These are phyloP conservation scores for Oscheius onirici DNA, from an alignment of 2,888 invertebrate species.

Conservation along the genomic window DNA sequence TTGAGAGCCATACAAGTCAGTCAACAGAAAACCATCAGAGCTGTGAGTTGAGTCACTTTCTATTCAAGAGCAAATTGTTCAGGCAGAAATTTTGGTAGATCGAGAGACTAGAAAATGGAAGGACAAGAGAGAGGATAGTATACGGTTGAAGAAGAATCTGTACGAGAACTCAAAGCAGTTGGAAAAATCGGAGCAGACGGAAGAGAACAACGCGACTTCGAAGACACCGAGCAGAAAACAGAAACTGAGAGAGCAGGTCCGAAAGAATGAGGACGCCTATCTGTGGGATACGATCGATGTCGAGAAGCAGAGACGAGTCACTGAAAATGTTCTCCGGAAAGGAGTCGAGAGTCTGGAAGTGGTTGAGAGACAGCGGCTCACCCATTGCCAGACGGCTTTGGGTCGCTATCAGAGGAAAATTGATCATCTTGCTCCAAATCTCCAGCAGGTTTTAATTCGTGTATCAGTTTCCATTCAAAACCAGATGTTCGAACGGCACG, in stretches of 20 bases:
- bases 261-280: slow-evolving; percentile 52
- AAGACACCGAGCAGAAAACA: slow-evolving; percentile 44
- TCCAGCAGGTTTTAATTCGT: slow-evolving; percentile 55
- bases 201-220: slow-evolving; percentile 29
- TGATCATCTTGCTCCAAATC: slow-evolving; percentile 56
- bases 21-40: slow-evolving; percentile 54
- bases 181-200: slow-evolving; percentile 52
- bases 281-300: slow-evolving; percentile 56
- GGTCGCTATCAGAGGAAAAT: slow-evolving; percentile 61
- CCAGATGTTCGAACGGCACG: slow-evolving; percentile 59
- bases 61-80: not conserved
- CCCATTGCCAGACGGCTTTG: slow-evolving; percentile 59
- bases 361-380: slow-evolving; percentile 60
- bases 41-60: slow-evolving; percentile 29
- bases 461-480: not conserved
- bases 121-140: slow-evolving; percentile 56
- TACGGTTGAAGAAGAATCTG: slow-evolving; percentile 47
- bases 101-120: slow-evolving; percentile 50
- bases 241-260: slow-evolving; percentile 52
- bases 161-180: slow-evolving; percentile 55
- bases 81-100: slow-evolving; percentile 49
- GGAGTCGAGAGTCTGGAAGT: slow-evolving; percentile 60
- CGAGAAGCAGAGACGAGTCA: slow-evolving; percentile 55
- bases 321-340: slow-evolving; percentile 53
- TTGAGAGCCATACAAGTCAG: slow-evolving; percentile 51